Evolutionary conservation across 2,888 invertebrate genomes (phyloP).

Genomic region (Arge pagana): DNA sequence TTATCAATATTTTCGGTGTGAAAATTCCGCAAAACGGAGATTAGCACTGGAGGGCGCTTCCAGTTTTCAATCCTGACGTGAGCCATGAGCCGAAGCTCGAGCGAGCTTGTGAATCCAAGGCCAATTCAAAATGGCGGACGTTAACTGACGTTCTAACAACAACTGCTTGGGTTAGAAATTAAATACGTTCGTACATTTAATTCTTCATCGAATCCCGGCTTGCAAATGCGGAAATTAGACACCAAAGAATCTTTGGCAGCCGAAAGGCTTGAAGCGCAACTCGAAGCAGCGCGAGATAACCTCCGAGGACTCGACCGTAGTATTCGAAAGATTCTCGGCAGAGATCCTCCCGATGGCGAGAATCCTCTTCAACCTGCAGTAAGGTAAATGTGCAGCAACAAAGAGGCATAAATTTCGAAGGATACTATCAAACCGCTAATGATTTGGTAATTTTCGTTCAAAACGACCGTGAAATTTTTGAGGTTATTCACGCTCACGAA

Average conservation of each 20-base stretch:
- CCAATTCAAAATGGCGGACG: constrained; percentile 17
- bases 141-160: constrained; percentile 7
- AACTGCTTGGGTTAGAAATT: not conserved
- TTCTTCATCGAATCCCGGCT: not conserved
- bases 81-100: too few relatives aligned
- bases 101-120: too few relatives aligned
- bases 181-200: not conserved
- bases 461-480: too few relatives aligned
- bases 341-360: constrained; percentile 54
- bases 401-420: too few relatives aligned
- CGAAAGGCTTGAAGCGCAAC: constrained; percentile 51
- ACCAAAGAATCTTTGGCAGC: constrained; percentile 50
- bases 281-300: constrained; percentile 53
- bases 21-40: too few relatives aligned
- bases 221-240: constrained; percentile 48
- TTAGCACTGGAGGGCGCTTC: too few relatives aligned
- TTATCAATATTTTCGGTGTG: too few relatives aligned
- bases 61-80: too few relatives aligned
- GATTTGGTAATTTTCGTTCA: too few relatives aligned
- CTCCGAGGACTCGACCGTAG: constrained; percentile 52
- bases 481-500: too few relatives aligned
- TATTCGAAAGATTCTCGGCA: constrained; percentile 54
- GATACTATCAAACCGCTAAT: too few relatives aligned
- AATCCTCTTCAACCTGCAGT: constrained; percentile 43
- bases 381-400: constrained; percentile 40